These are phyloP conservation scores for Gymnocypris eckloni DNA, from an alignment of 2,797 vertebrate genomes.

Conservation along the genomic window DNA sequence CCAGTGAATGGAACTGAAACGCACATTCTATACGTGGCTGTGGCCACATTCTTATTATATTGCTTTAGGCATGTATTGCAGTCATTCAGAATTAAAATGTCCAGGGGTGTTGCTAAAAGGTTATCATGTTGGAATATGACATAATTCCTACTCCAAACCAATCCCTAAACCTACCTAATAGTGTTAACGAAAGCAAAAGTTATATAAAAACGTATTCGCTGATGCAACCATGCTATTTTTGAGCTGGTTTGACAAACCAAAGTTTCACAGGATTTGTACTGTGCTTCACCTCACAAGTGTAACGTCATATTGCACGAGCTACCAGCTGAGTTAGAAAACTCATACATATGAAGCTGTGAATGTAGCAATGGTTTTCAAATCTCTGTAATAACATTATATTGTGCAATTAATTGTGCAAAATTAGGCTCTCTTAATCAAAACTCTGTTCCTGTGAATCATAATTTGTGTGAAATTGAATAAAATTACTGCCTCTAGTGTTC, in stretches of 20 bases:
- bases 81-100: background rate
- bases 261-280: background rate
- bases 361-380: too few relatives aligned
- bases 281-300: background rate
- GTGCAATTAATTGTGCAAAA: too few relatives aligned
- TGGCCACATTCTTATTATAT: background rate
- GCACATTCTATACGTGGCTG: background rate
- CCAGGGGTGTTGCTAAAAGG: background rate
- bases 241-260: background rate
- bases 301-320: background rate
- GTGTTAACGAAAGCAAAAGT: background rate
- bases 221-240: background rate
- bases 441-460: too few relatives aligned
- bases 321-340: too few relatives aligned
- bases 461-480: too few relatives aligned
- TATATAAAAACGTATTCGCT: background rate
- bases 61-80: background rate
- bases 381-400: too few relatives aligned
- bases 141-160: background rate
- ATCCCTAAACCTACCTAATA: background rate
- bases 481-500: background rate
- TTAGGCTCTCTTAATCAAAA: too few relatives aligned
- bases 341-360: too few relatives aligned
- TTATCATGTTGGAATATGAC: background rate
- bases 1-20: background rate